Conservation (phyloP, 2,113 vertebrate genomes). For the Colistium nudipinnis region DNA sequence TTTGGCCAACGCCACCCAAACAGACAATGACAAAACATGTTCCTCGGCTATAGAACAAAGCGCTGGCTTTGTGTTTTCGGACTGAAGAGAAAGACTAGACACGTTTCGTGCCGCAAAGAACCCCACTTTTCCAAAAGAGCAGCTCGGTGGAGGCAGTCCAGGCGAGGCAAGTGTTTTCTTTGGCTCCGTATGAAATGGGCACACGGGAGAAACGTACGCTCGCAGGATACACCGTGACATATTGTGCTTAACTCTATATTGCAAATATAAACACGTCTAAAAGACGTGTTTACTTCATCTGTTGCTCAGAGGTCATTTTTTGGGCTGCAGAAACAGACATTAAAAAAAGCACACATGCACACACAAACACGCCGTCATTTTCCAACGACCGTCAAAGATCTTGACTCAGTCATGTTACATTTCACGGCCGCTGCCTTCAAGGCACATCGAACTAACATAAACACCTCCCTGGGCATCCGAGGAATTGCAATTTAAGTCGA, state of each 20-base stretch:
- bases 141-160: not conserved
- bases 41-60: constrained; percentile 34
- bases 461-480: constrained; percentile 15
- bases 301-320: constrained; percentile 9
- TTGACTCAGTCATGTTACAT: constrained; percentile 20
- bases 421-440: constrained; percentile 9
- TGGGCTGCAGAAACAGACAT: not conserved
- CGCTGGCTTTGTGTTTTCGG: constrained; percentile 23
- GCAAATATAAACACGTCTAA: constrained; percentile 55
- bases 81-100: constrained; percentile 9
- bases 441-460: constrained; percentile 26
- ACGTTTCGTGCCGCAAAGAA: constrained; percentile 2
- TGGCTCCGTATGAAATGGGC: constrained; percentile 45
- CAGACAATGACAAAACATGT: constrained; percentile 34
- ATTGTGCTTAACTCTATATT: constrained; percentile 44
- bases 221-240: constrained; percentile 50
- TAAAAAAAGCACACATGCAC: not conserved
- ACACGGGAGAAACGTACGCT: constrained; percentile 45
- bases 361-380: not conserved
- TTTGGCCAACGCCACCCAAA: too few species aligned
- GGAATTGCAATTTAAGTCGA: constrained; percentile 1
- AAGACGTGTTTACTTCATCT: not conserved
- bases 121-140: constrained; percentile 29
- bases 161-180: constrained; percentile 57
- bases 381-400: not conserved